Evolutionary conservation across 1,140 invertebrate genomes (phyloP).

Genomic region (Orchesella cincta): DNA sequence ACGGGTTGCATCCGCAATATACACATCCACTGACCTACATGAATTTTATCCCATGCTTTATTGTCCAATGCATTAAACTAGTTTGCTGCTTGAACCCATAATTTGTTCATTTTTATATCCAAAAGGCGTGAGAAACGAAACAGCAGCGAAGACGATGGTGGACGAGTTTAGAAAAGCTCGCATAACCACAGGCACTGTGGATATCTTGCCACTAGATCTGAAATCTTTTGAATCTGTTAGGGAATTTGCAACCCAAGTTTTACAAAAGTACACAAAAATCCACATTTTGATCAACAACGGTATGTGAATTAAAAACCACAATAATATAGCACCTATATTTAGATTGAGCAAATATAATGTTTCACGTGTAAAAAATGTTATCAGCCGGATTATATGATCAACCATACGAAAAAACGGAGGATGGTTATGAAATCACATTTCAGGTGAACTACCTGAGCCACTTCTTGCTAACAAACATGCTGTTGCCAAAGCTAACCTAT

Average conservation of each 20-base stretch:
- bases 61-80: too few species aligned
- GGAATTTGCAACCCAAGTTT: constrained; percentile 70
- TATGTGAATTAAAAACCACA: constrained; percentile 56
- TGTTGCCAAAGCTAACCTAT: constrained; percentile 72
- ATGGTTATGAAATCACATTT: constrained; percentile 81
- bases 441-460: constrained; percentile 83
- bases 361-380: neutral
- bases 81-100: too few species aligned
- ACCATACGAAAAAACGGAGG: constrained; percentile 71
- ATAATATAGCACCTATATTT: neutral
- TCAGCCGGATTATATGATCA: constrained; percentile 82
- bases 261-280: constrained; percentile 65
- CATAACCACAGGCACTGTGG: constrained; percentile 58
- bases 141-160: constrained; percentile 63
- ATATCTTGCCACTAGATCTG: constrained; percentile 63
- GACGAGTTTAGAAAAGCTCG: constrained; percentile 60
- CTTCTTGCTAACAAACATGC: constrained; percentile 78
- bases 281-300: constrained; percentile 80
- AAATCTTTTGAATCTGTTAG: constrained; percentile 70
- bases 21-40: too few species aligned
- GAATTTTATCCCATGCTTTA: too few species aligned
- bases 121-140: constrained; percentile 62
- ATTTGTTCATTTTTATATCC: too few species aligned
- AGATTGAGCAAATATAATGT: neutral
- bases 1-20: too few species aligned